Evolutionary conservation across 2,888 invertebrate genomes (phyloP), one percentile per base, ranked within the genome.

Genomic region (Gymnoscelis rufifasciata): DNA sequence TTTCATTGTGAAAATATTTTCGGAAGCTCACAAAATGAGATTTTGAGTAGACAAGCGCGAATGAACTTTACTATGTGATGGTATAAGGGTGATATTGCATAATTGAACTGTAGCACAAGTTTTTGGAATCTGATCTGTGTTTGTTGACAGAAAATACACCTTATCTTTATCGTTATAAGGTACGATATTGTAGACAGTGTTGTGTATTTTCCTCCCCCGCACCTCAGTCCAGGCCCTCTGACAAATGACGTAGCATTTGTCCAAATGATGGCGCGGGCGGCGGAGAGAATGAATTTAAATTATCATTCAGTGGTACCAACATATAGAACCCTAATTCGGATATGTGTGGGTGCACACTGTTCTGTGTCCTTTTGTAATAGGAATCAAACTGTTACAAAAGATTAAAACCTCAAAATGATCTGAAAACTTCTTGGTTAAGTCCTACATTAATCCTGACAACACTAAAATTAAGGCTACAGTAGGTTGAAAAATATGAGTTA

Each of bases 271-370:
- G 89, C 88, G 88, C 87, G 87, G 88, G 88, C 87, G 88, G 81
- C 79, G 80, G 78, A 89, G 89, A 88, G 88, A 89, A 89, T 89
- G 89, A 89, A 89, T 89, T 89, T 89, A 89, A 89, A 89, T 89
- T 89, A 89, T 89, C 89, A 88, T 89, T 87, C 88, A 86, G 87
- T 87, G 83, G 77, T 88, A 83, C 81, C 78, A 82, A 81, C 84
- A 79, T 74, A 80, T 70, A 72, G 73, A 74, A 68, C 72, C 79
- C 77, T 75, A 86, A 83, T 81, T 77, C 72, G 70, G 68, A 63
- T 62, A 61, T 68, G 66, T 72, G 74, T 79, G 69, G 70, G 69
- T 72, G 65, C 60, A 55, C 49, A 41, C 44, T 50, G 36, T 41
- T 46, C 30, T 11, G 13, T 23, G 10, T 33, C 6, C n/a, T 33